phyloP scores from a whole-genome alignment of 1,140 invertebrate species.

The Diabrotica undecimpunctata region DNA sequence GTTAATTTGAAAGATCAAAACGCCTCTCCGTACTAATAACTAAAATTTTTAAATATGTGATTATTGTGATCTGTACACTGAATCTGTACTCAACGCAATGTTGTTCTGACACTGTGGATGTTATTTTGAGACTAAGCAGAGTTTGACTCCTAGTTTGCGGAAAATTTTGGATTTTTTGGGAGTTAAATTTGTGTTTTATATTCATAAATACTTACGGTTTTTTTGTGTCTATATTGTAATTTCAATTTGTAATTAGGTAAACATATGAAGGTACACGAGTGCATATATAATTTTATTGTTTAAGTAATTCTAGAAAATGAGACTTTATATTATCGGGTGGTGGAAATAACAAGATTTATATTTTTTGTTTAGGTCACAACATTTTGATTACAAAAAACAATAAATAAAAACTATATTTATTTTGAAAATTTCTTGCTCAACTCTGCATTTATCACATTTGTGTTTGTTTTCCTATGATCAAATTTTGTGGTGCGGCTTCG shows the following conservation, averaged over 20 bases:
- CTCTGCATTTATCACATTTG: neutral
- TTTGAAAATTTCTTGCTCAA: neutral
- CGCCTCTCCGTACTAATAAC: neutral
- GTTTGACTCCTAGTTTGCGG: neutral
- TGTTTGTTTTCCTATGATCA: neutral
- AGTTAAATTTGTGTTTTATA: neutral
- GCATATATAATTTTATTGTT: neutral
- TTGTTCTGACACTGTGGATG: neutral
- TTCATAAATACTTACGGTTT: neutral
- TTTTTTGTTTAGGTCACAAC: neutral
- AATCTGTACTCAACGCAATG: neutral
- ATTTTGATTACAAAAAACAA: neutral
- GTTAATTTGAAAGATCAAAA: too few relatives aligned
- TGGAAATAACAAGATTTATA: neutral
- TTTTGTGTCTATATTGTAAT: neutral
- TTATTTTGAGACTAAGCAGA: neutral
- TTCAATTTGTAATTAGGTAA: conserved; percentile 1
- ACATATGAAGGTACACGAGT: neutral
- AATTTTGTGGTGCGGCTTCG: neutral
- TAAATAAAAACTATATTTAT: neutral
- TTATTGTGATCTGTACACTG: neutral
- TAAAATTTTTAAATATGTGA: neutral
- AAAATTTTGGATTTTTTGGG: neutral
- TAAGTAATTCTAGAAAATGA: neutral
- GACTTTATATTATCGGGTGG: neutral